Evolutionary conservation across 2,113 vertebrate genomes (phyloP).

Genomic region (Prunella himalayana): DNA sequence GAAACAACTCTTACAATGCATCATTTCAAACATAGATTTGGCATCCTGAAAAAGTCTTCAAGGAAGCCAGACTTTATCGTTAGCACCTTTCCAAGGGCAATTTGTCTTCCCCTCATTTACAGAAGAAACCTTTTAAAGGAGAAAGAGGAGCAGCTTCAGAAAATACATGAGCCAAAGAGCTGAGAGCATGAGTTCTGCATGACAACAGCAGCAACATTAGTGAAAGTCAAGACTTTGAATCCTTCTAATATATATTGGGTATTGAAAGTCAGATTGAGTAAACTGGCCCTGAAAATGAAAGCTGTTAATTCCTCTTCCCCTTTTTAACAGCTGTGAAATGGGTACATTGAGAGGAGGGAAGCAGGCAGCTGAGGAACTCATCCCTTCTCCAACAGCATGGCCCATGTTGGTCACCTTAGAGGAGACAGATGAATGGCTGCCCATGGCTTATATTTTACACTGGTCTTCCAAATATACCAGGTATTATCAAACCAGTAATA

Average conservation of each 20-base stretch:
- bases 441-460: not conserved
- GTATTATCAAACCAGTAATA: not conserved
- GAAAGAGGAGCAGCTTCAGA: not conserved
- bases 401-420: not conserved
- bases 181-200: not conserved
- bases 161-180: not conserved
- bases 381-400: not conserved
- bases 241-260: not conserved
- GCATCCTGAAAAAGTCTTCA: not conserved
- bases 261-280: not conserved
- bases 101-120: not conserved
- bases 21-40: not conserved
- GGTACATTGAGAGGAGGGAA: not conserved
- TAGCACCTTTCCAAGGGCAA: not conserved
- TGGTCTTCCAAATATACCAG: not conserved
- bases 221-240: not conserved
- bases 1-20: not conserved
- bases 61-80: not conserved
- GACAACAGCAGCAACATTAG: not conserved
- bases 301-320: not conserved
- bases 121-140: not conserved
- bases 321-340: not conserved
- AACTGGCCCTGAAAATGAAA: not conserved
- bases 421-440: not conserved
- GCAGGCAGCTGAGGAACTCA: not conserved